Percentiles rank a stretch among this genome's conserved stretches.
phyloP scores from a whole-genome alignment of 2,113 vertebrate species.

The Pelobates fuscus region DNA sequence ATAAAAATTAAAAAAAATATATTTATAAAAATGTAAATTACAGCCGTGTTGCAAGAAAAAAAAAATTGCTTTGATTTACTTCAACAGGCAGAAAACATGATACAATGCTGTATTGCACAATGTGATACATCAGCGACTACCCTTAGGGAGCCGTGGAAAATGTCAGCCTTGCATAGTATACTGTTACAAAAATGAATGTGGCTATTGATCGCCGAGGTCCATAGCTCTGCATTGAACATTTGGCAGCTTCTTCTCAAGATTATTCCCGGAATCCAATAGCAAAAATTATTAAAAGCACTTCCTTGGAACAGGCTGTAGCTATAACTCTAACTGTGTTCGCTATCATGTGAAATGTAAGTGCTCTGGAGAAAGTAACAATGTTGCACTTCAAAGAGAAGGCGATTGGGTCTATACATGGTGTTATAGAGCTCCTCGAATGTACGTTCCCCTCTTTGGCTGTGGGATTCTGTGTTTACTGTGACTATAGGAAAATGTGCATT shows the following conservation, averaged over 20 bases:
- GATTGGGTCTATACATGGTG: too few species aligned
- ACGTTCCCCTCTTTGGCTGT: too few species aligned
- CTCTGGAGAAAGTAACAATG: too few species aligned
- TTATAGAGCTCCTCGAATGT: too few species aligned
- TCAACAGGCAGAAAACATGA: conserved; percentile 35
- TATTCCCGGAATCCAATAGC: not conserved
- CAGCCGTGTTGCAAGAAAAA: too few species aligned
- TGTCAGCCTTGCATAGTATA: conserved; percentile 32
- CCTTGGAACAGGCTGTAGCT: not conserved
- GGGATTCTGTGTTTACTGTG: too few species aligned
- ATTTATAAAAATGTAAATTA: too few species aligned
- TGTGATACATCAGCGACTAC: conserved; percentile 5
- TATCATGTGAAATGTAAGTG: too few species aligned
- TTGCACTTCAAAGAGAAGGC: too few species aligned
- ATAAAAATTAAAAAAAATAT: too few species aligned
- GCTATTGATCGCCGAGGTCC: conserved; percentile 31
- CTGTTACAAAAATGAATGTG: conserved; percentile 35
- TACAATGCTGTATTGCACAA: conserved; percentile 20
- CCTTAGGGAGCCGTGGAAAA: conserved; percentile 31
- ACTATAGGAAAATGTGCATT: too few species aligned
- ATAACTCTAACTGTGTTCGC: too few species aligned
- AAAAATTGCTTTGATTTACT: conserved; percentile 27
- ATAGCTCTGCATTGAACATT: conserved; percentile 25
- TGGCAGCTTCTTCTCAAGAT: conserved; percentile 19
- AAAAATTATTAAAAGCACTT: conserved; percentile 4